Percentiles rank a stretch among this genome's conserved stretches.
Evolutionary conservation across 2,113 vertebrate genomes (phyloP).

Genomic region (Antennarius striatus): DNA sequence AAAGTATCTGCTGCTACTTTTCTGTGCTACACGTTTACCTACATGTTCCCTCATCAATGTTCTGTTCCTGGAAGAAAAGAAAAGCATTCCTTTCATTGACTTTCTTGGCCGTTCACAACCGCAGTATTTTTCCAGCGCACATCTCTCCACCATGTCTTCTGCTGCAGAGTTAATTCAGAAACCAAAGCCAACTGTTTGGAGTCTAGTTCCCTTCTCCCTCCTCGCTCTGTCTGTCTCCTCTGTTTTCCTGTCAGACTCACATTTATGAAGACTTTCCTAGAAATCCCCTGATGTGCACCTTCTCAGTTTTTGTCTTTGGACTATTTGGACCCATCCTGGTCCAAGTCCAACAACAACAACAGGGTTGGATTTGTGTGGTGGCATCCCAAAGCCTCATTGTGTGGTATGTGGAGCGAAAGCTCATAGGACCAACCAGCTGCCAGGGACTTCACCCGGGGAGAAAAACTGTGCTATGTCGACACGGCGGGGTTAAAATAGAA

Average conservation of each 20-base stretch:
- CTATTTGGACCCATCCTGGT: slow-evolving; percentile 40
- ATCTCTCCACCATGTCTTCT: slow-evolving; percentile 71
- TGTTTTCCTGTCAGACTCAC: slow-evolving; percentile 29
- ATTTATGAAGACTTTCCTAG: slow-evolving; percentile 23
- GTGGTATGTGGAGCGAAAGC: slow-evolving; percentile 51
- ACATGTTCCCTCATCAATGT: slow-evolving; percentile 45
- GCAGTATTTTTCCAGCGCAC: slow-evolving; percentile 71
- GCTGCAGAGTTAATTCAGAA: slow-evolving; percentile 64
- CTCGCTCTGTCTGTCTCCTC: slow-evolving; percentile 12
- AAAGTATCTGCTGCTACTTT: not conserved
- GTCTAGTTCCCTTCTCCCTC: slow-evolving; percentile 28
- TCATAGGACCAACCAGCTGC: slow-evolving; percentile 66
- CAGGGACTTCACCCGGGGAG: slow-evolving; percentile 50
- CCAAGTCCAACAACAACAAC: slow-evolving; percentile 41
- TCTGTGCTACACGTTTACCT: slow-evolving; percentile 4
- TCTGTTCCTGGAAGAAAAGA: slow-evolving; percentile 64
- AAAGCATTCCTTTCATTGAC: slow-evolving; percentile 53
- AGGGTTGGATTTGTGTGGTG: slow-evolving; percentile 48
- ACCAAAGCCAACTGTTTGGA: slow-evolving; percentile 56
- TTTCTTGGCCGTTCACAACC: slow-evolving; percentile 60
- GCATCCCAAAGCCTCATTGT: slow-evolving; percentile 43
- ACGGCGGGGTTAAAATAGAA: slow-evolving; percentile 65
- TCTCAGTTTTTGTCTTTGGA: slow-evolving; percentile 26
- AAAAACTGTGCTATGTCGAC: slow-evolving; percentile 55
- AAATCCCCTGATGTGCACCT: slow-evolving; percentile 9